phyloP scores from a whole-genome alignment of 1,140 invertebrate species.

The Atopsyche davidsoni region DNA sequence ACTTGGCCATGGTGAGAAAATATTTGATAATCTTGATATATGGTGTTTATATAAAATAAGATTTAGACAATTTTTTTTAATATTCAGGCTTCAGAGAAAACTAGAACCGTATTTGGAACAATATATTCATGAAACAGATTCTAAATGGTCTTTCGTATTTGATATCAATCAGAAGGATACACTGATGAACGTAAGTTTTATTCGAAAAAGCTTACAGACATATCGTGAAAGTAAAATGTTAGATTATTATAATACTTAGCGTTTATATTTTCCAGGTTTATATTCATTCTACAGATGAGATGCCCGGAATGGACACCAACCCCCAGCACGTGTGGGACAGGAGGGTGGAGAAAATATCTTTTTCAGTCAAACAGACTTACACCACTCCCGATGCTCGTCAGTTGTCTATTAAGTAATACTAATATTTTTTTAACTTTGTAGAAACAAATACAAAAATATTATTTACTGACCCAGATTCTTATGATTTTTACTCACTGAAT shows the following conservation, averaged over 20 bases:
- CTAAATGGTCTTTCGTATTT: constrained; percentile 55
- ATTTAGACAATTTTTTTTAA: constrained; percentile 9
- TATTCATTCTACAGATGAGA: constrained; percentile 60
- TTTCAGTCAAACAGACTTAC: constrained; percentile 65
- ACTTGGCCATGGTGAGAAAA: constrained; percentile 46
- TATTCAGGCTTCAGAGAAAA: constrained; percentile 38
- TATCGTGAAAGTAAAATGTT: not conserved
- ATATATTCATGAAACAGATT: constrained; percentile 57
- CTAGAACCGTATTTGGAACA: constrained; percentile 44
- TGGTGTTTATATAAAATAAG: constrained; percentile 3
- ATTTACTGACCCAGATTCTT: not conserved
- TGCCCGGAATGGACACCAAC: constrained; percentile 56
- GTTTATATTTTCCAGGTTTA: constrained; percentile 48
- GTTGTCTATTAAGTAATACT: constrained; percentile 46
- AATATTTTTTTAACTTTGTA: not conserved
- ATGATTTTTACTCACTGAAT: no score
- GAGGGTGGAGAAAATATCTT: constrained; percentile 55
- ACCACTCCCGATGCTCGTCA: constrained; percentile 63
- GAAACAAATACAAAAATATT: not conserved
- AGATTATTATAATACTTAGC: not conserved
- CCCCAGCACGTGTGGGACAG: constrained; percentile 62
- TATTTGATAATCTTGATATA: constrained; percentile 2
- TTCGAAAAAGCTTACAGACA: not conserved
- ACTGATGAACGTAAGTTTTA: constrained; percentile 42
- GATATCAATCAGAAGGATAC: constrained; percentile 45